Conservation (phyloP, 2,888 invertebrate genomes). For the Endotricha flammealis region DNA sequence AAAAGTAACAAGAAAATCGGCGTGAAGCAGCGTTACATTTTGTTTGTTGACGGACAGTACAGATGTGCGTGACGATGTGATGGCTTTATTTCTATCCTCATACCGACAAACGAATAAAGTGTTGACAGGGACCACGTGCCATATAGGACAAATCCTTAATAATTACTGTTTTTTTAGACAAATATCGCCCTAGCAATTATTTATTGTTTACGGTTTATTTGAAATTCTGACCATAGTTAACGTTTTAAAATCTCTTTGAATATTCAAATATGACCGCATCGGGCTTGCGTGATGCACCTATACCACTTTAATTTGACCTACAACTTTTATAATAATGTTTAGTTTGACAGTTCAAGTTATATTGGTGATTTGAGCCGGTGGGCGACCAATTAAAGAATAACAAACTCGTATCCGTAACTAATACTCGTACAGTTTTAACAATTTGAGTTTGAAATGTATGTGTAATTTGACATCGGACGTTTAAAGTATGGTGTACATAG, state of each 20-base stretch:
- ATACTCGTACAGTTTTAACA: slow-evolving; percentile 76
- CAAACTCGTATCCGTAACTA: slow-evolving; percentile 68
- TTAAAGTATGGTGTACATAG: slow-evolving; percentile 36
- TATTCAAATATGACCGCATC: slow-evolving; percentile 61
- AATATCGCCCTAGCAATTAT: slow-evolving; percentile 36
- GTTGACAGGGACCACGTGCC: slow-evolving; percentile 7
- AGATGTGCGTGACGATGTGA: too few species aligned
- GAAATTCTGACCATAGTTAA: slow-evolving; percentile 62
- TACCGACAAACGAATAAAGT: too few species aligned
- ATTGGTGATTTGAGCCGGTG: slow-evolving; percentile 41
- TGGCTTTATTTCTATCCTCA: too few species aligned
- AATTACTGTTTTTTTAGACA: slow-evolving; percentile 2
- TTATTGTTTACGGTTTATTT: slow-evolving; percentile 65
- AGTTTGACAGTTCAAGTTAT: slow-evolving; percentile 21
- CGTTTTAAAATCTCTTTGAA: slow-evolving; percentile 58
- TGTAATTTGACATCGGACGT: slow-evolving; percentile 58
- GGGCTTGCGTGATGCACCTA: slow-evolving; percentile 33
- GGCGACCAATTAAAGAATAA: slow-evolving; percentile 70
- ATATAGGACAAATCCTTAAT: not conserved
- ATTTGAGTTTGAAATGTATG: slow-evolving; percentile 61
- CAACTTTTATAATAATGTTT: not conserved
- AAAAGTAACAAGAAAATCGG: too few species aligned
- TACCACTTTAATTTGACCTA: slow-evolving; percentile 23
- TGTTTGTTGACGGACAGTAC: too few species aligned
- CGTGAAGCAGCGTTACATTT: too few species aligned